Evolutionary conservation across 2,888 invertebrate species (phyloP).

Genomic region (Pristionchus japonicus): DNA sequence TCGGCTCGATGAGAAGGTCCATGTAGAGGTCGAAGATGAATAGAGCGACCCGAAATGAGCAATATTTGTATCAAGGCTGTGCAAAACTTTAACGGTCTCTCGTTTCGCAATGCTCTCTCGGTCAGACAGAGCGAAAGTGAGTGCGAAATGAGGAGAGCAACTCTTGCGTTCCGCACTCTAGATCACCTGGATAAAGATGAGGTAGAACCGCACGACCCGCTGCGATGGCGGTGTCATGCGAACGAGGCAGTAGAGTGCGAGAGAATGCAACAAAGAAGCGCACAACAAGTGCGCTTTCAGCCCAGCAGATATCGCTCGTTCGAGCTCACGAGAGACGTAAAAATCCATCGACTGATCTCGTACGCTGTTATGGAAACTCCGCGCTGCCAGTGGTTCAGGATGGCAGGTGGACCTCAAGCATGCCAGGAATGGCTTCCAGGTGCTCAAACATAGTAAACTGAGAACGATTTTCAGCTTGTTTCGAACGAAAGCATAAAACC

Average conservation of each 20-base stretch:
- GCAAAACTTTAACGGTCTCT: too few species aligned
- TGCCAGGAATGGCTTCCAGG: too few species aligned
- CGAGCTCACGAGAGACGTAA: not conserved
- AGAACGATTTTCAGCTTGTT: too few species aligned
- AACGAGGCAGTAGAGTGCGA: not conserved
- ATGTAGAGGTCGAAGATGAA: not conserved
- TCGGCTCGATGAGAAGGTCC: not conserved
- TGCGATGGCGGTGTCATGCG: not conserved
- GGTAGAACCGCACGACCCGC: not conserved
- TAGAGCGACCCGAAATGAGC: not conserved
- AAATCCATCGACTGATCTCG: not conserved
- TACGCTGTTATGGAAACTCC: too few species aligned
- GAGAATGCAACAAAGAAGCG: not conserved
- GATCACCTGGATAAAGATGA: not conserved
- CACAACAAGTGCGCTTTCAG: not conserved
- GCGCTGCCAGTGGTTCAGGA: too few species aligned
- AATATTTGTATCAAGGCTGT: not conserved
- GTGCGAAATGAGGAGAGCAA: too few species aligned
- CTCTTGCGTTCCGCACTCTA: too few species aligned
- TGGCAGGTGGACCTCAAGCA: too few species aligned
- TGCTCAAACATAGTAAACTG: too few species aligned
- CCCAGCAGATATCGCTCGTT: not conserved
- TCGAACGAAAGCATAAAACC: too few species aligned
- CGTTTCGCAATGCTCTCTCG: too few species aligned
- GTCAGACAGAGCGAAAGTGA: too few species aligned